Percentiles rank a stretch among this genome's conserved stretches.
Conservation (phyloP, 2,797 vertebrate species). For the Rhadinocentrus ornatus region DNA sequence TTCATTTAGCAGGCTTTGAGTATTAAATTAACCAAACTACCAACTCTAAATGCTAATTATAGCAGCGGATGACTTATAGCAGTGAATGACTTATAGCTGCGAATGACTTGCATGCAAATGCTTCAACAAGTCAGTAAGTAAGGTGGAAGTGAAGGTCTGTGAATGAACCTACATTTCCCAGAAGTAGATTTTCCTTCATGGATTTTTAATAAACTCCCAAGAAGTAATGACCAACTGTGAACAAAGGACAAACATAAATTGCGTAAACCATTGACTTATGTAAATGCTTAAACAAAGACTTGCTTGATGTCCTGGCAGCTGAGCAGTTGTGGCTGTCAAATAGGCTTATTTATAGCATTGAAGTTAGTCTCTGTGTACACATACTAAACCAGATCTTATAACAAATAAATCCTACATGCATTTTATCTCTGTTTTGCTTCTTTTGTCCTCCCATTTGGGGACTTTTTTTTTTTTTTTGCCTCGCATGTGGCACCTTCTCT, state of each 20-base stretch:
- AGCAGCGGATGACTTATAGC: background rate
- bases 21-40: background rate
- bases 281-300: conserved; percentile 28
- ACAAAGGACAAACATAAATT: conserved; percentile 12
- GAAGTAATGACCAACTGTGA: background rate
- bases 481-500: conserved; percentile 24
- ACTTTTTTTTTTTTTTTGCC: conserved; percentile 23
- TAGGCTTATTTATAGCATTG: conserved; percentile 64
- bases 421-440: conserved; percentile 24
- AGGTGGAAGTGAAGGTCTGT: background rate
- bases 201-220: conserved; percentile 12
- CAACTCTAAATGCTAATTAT: background rate
- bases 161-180: background rate
- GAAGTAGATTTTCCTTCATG: background rate
- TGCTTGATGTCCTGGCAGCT: conserved; percentile 55
- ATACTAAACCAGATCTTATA: conserved; percentile 40
- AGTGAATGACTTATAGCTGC: background rate
- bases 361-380: conserved; percentile 36
- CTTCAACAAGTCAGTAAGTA: background rate
- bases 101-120: background rate
- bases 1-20: background rate
- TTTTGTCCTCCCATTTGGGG: conserved; percentile 21
- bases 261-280: background rate
- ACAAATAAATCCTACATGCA: conserved; percentile 52
- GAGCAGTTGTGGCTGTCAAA: conserved; percentile 51